phyloP scores from a whole-genome alignment of 2,888 invertebrate species.

The Dasysyrphus albostriatus region DNA sequence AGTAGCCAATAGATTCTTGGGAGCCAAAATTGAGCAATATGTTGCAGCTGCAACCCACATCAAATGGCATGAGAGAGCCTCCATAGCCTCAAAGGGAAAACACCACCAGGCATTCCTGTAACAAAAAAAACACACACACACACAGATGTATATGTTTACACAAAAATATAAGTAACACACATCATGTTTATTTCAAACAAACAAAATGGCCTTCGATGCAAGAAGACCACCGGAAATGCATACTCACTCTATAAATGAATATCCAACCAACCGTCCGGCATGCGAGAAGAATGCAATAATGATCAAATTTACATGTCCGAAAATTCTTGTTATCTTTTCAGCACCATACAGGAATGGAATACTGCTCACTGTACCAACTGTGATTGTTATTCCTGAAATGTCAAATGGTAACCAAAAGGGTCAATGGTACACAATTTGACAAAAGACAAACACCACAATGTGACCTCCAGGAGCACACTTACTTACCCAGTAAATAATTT shows the following conservation, averaged over 20 bases:
- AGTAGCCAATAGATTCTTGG: slow-evolving; percentile 92
- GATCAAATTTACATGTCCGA: slow-evolving; percentile 93
- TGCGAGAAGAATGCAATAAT: slow-evolving; percentile 94
- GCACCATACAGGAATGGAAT: slow-evolving; percentile 94
- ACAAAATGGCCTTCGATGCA: slow-evolving; percentile 42
- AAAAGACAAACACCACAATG: slow-evolving; percentile 17
- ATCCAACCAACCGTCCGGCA: slow-evolving; percentile 91
- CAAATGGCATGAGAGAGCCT: slow-evolving; percentile 92
- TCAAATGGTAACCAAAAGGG: slow-evolving; percentile 16
- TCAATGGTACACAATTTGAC: slow-evolving; percentile 11
- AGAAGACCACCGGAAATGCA: slow-evolving; percentile 22
- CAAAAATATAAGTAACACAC: slow-evolving; percentile 52
- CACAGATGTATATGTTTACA: slow-evolving; percentile 32
- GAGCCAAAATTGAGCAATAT: slow-evolving; percentile 93
- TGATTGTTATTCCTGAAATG: slow-evolving; percentile 89
- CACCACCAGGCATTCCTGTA: slow-evolving; percentile 94
- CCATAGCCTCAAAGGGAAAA: slow-evolving; percentile 94
- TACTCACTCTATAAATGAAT: slow-evolving; percentile 93
- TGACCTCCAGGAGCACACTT: background rate
- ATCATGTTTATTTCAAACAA: slow-evolving; percentile 34
- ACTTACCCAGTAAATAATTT: slow-evolving; percentile 90
- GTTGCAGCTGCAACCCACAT: slow-evolving; percentile 97
- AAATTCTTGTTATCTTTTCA: slow-evolving; percentile 91
- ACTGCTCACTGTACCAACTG: slow-evolving; percentile 92
- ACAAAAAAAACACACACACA: slow-evolving; percentile 72